A percentile compares a stretch with the other conserved stretches of the same genome.
phyloP scores from a whole-genome alignment of 2,888 invertebrate species.

The Trimorus sp. region DNA sequence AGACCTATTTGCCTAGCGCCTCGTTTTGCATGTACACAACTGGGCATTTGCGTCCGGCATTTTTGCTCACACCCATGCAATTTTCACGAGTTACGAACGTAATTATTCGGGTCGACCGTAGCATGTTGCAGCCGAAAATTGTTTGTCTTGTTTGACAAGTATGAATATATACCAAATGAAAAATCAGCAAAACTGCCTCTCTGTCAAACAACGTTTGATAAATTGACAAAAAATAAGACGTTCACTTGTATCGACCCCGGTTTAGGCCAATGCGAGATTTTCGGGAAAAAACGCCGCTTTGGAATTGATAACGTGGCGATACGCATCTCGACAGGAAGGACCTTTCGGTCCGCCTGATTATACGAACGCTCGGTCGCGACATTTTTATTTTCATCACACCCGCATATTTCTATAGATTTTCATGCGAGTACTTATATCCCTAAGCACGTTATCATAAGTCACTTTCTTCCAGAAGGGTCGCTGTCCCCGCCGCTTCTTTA shows the following conservation, averaged over 20 bases:
- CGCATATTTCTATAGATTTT: slow-evolving; percentile 62
- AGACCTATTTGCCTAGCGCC: slow-evolving; percentile 33
- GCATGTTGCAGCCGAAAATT: too few relatives aligned
- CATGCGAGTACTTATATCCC: slow-evolving; percentile 66
- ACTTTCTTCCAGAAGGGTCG: slow-evolving; percentile 59
- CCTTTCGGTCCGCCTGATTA: slow-evolving; percentile 44
- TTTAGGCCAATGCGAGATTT: not conserved
- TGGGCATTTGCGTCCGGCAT: slow-evolving; percentile 20
- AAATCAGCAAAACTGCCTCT: too few relatives aligned
- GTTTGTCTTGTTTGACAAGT: too few relatives aligned
- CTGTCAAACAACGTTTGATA: too few relatives aligned
- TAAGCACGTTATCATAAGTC: slow-evolving; percentile 69
- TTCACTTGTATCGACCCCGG: too few relatives aligned
- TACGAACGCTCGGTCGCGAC: slow-evolving; percentile 34
- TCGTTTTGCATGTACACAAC: slow-evolving; percentile 26
- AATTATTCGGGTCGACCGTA: not conserved
- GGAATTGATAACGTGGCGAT: slow-evolving; percentile 16
- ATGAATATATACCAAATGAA: too few relatives aligned
- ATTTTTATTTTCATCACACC: slow-evolving; percentile 61
- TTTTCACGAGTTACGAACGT: not conserved
- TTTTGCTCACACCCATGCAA: slow-evolving; percentile 13
- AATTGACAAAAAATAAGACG: not conserved
- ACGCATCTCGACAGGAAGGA: slow-evolving; percentile 38
- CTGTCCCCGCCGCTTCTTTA: slow-evolving; percentile 64
- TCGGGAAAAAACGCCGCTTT: not conserved